These are phyloP conservation scores for Polydrusus cervinus DNA, from an alignment of 2,888 invertebrate genomes.

Conservation along the genomic window DNA sequence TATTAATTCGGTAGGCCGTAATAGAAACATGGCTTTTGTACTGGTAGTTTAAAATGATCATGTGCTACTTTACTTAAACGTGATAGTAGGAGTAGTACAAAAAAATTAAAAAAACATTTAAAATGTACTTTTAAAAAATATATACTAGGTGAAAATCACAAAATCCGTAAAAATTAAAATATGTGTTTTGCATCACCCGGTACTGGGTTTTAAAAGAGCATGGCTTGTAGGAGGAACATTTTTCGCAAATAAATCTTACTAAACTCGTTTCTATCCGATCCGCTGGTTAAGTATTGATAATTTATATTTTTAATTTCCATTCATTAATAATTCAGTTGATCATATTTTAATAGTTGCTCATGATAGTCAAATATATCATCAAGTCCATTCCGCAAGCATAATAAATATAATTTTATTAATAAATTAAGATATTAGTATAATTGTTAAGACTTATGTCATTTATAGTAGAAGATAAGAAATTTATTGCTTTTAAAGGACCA, in stretches of 20 bases:
- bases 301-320: not conserved
- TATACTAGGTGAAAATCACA: too few relatives aligned
- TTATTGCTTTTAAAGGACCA: not conserved
- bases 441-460: not conserved
- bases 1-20: not conserved
- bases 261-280: not conserved
- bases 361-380: conserved; percentile 9
- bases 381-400: not conserved
- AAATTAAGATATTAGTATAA: conserved; percentile 4
- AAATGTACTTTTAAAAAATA: too few relatives aligned
- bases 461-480: not conserved
- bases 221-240: not conserved
- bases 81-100: not conserved
- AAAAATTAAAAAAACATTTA: not conserved
- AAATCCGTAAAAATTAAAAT: not conserved
- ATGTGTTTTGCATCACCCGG: too few relatives aligned
- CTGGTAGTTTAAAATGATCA: not conserved
- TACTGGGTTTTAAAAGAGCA: not conserved
- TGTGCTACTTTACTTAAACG: not conserved
- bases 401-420: not conserved
- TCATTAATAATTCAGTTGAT: conserved; percentile 2
- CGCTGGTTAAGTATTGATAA: not conserved
- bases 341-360: not conserved
- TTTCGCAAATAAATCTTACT: not conserved
- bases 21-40: not conserved